Base-by-base conservation (phyloP, 2,113 vertebrate species). In the Atlantisia rogersi region DNA sequence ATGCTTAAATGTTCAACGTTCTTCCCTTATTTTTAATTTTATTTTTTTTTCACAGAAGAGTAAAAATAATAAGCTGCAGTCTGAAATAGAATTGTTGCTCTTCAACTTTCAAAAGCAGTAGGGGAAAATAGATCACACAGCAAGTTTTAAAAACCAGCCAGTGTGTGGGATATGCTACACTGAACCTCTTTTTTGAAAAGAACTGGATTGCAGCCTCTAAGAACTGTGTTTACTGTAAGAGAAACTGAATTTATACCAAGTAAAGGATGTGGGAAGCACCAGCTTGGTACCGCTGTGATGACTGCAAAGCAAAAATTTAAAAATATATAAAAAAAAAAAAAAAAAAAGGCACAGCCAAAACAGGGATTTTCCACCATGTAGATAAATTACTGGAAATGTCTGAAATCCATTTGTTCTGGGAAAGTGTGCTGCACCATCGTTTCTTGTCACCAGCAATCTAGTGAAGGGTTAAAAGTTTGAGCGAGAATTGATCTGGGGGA, bases 191-290 rank as follows among this genome's bases (percentile, higher is more conserved):
- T 95, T 82, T 81, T 76, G 94, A 83, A 86, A 84, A 87, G 68
- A 96, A 87, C 69, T 90, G 95, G 89, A 97, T 95, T 94, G 82
- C 88, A 96, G 91, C 60, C 73, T 94, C 90, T 93, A 87, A 79
- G 90, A 96, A 21, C 85, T 62, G 83, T 92, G 91, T 97, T 97
- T 97, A 95, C 97, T 92, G 92, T 95, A 95, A 95, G n/a, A 92
- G 86, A 95, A 92, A 87, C 94, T 87, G 92, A 95, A 96, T 97
- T 94, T 94, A 86, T 92, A 96, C 90, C 70, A 81, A 96, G 87
- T 58, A 79, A 87, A 96, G 95, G 94, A 95, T 96, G 94, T 96
- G 97, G 97, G 95, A 96, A 96, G 95, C 68, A 90, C 82, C 84
- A 94, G 55, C 71, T 95, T 42, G 5, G 76, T 96, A 88, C 81